Base-by-base conservation (phyloP, 2,888 invertebrate species). In the Tholera decimalis region DNA sequence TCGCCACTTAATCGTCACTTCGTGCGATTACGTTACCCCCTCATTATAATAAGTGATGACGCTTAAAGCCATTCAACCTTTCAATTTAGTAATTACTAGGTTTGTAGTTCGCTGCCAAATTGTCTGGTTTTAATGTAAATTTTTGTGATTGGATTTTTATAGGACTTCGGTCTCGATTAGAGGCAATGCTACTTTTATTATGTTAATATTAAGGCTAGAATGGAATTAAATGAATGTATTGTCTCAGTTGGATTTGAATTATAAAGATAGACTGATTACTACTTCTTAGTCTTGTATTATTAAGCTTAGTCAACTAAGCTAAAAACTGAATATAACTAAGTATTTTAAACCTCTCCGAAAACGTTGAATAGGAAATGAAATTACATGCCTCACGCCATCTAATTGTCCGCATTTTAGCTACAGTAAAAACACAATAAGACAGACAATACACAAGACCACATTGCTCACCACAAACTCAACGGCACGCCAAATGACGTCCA, bases 61-160 rank as follows among this genome's bases (percentile, higher is more conserved):
- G 92, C 92, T 94, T 93, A 93, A 91, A 92, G 90, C 90, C 89
- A 94, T 91, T 91, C 90, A 90, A 84, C 89, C 92, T 90, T 94
- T 94, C 94, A 94, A 95, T 94, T 93, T 93, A 90, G 93, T 95
- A 94, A 95, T 95, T 94, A 93, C 94, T 92, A 89, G 88, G 85
- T 90, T 84, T 88, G 90, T 85, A 83, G 86, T 82, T 82, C 82
- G 62, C 84, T 63, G 43, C 55, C 39, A 61, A 80, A 69, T 79
- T 82, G 82, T 79, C 65, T 59, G 63, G 80, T 79, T 85, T 84
- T 88, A 84, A 86, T 88, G 84, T 82, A 80, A 83, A 85, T 86
- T 86, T 79, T 74, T 77, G 58, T 80, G 76, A 82, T 78, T 79
- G 73, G 76, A 65, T 62, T 61, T 57, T 8, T 46, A 18, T 24